A percentile compares a stretch with the other conserved stretches of the same genome.
phyloP scores from a whole-genome alignment of 2,888 invertebrate genomes.

The Ectobius pallidus region DNA sequence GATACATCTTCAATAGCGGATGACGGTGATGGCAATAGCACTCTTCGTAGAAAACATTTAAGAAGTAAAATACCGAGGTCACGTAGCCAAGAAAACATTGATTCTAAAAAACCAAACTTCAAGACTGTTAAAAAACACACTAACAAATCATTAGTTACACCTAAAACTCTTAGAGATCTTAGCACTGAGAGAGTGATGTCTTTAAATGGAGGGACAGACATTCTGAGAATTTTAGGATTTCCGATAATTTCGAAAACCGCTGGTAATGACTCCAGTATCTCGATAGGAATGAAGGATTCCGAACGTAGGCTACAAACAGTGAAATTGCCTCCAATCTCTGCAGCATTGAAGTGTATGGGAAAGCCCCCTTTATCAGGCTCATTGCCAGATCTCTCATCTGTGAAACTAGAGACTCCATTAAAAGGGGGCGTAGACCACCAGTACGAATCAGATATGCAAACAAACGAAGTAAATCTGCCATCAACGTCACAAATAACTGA shows the following conservation, averaged over 20 bases:
- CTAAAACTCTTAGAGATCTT: constrained; percentile 62
- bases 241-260: not conserved
- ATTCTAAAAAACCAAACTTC: not conserved
- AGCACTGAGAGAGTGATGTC: constrained; percentile 69
- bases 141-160: not conserved
- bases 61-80: not conserved
- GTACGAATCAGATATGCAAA: not conserved
- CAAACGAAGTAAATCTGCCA: not conserved
- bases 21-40: not conserved
- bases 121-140: constrained; percentile 37
- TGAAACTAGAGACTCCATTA: not conserved
- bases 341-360: not conserved
- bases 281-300: too few relatives aligned
- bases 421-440: not conserved
- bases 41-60: not conserved
- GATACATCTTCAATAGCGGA: not conserved
- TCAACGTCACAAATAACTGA: not conserved
- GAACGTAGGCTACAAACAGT: too few relatives aligned
- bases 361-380: not conserved
- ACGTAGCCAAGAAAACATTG: constrained; percentile 7
- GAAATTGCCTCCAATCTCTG: not conserved
- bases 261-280: not conserved
- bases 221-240: constrained; percentile 54
- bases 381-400: not conserved
- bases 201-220: constrained; percentile 71